Evolutionary conservation across 2,797 vertebrate species (phyloP), one percentile per base, ranked within the genome.

Genomic region (Neoniphon sammara): DNA sequence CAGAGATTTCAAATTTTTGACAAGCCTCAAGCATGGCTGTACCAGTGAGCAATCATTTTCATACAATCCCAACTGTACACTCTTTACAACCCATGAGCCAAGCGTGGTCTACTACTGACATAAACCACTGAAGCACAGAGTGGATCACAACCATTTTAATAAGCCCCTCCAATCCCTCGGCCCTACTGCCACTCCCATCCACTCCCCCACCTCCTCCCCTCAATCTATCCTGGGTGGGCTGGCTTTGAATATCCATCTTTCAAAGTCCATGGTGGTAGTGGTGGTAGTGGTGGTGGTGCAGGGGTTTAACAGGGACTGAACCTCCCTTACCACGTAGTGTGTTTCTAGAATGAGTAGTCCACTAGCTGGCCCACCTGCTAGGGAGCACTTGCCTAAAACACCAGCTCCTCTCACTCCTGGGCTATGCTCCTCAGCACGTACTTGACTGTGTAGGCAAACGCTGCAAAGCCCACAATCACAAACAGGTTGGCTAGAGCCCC

Each of bases 371-470:
- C 85, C 79, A 2, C 57, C 65, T 71, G 50, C 53, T 49, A 72
- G 69, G 70, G 70, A 59, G 62, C n/a, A 2, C 15, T 14, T 15
- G 68, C 79, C 79, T 74, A 57, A 81, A 64, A 53, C 72, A 36
- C 50, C 53, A 0, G 49, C 77, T 59, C 46, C 80, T 57, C 82
- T 98, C 95, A 99, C 91, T 99, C 98, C 89, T 98, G 97, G 0
- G 97, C 97, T 95, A 98, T 98, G 96, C 96, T 98, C 92, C 97
- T 94, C 89, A 99, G 93, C 76, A 98, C 97, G 12, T 97, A 99
- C 90, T 97, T 99, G 64, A 99, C 97, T 61, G 97, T 98, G 95
- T 98, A 99, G 85, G 97, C 97, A 12, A 98, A 99, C 56, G 97
- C 97, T 0, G 97, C 97, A 31, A 99, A 98, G 75, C 97, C 97